These are phyloP conservation scores for Sesamia nonagrioides DNA, from an alignment of 1,140 invertebrate species.

Conservation along the genomic window DNA sequence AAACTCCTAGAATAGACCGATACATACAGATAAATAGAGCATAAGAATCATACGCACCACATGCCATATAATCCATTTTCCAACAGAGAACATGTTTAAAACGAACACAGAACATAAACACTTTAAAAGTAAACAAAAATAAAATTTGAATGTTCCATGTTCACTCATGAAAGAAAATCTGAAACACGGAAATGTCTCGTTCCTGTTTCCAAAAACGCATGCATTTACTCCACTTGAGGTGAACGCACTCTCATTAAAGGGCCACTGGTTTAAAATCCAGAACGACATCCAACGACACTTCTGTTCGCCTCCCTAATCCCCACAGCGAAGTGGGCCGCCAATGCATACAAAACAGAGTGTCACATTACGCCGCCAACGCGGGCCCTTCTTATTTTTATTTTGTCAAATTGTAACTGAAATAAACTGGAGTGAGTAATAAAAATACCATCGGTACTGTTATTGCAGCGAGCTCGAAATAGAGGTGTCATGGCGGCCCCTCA, in stretches of 20 bases:
- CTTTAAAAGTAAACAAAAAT: constrained; percentile 44
- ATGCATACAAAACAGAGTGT: constrained; percentile 65
- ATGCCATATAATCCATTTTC: constrained; percentile 24
- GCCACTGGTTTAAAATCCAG: constrained; percentile 59
- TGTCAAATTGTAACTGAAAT: constrained; percentile 87
- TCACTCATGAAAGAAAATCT: constrained; percentile 52
- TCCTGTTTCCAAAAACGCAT: constrained; percentile 78
- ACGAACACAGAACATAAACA: constrained; percentile 23
- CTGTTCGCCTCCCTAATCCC: background rate
- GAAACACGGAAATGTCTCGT: constrained; percentile 77
- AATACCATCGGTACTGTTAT: constrained; percentile 85
- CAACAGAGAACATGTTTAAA: constrained; percentile 14
- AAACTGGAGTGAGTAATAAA: constrained; percentile 83
- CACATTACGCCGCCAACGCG: constrained; percentile 71
- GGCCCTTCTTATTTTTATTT: constrained; percentile 85
- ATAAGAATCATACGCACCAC: constrained; percentile 19
- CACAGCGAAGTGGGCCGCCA: background rate
- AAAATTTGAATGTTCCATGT: constrained; percentile 38
- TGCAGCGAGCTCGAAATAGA: constrained; percentile 79
- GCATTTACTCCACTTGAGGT: constrained; percentile 67
- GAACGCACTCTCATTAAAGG: constrained; percentile 84
- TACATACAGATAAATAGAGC: constrained; percentile 39
- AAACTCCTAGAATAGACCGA: constrained; percentile 26
- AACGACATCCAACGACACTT: background rate
- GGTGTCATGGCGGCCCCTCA: constrained; percentile 47